phyloP scores from a whole-genome alignment of 2,888 invertebrate species.

The Drosophila nr. perissopoda region DNA sequence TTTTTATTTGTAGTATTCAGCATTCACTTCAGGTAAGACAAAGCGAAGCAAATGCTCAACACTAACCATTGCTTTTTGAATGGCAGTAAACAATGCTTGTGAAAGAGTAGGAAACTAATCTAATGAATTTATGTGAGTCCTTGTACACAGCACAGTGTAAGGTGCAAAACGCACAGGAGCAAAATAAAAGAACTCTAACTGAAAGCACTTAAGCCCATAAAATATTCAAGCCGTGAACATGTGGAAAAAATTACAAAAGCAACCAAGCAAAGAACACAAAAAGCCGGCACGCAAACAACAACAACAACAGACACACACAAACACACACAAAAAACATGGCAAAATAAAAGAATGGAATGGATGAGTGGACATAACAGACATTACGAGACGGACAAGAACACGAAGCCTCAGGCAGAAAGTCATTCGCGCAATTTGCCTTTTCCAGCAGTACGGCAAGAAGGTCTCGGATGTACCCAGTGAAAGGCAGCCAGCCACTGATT shows the following conservation, averaged over 20 bases:
- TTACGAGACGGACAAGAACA: constrained; percentile 36
- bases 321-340: constrained; percentile 24
- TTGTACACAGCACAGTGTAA: constrained; percentile 39
- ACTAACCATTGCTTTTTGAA: constrained; percentile 39
- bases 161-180: constrained; percentile 63
- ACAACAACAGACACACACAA: constrained; percentile 3
- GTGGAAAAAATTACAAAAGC: constrained; percentile 75
- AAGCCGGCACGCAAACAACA: constrained; percentile 49
- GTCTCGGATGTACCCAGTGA: constrained; percentile 22
- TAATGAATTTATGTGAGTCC: constrained; percentile 74
- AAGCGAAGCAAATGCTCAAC: constrained; percentile 11
- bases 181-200: constrained; percentile 62
- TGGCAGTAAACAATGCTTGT: constrained; percentile 46
- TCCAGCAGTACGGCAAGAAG: constrained; percentile 15
- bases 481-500: constrained; percentile 67
- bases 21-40: constrained; percentile 54
- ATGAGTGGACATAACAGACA: constrained; percentile 60
- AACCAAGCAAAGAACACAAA: constrained; percentile 52
- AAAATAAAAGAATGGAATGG: constrained; percentile 47
- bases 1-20: constrained; percentile 11
- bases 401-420: constrained; percentile 21
- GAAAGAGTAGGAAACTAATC: constrained; percentile 53
- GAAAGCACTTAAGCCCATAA: constrained; percentile 80
- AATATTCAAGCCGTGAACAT: constrained; percentile 79
- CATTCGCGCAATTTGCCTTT: constrained; percentile 68